These are phyloP conservation scores for Phyllotreta striolata DNA, from an alignment of 2,888 invertebrate genomes.

Conservation along the genomic window DNA sequence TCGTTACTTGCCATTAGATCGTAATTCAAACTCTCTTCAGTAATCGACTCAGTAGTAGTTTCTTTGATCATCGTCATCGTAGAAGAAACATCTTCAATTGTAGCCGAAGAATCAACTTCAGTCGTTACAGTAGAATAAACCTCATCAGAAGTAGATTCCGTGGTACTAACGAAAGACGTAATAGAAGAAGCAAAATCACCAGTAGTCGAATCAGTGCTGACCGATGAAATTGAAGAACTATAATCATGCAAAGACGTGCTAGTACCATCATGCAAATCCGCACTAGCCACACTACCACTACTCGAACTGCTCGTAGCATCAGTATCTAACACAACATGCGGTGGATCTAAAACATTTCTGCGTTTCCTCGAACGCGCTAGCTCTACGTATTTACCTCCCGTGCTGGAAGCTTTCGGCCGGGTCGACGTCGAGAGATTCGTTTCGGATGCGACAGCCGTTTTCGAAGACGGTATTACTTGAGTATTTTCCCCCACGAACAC, in stretches of 20 bases:
- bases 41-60: background rate
- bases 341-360: conserved; percentile 66
- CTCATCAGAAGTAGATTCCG: background rate
- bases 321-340: conserved; percentile 57
- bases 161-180: conserved; percentile 37
- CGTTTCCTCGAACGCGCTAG: conserved; percentile 70
- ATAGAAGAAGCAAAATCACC: conserved; percentile 45
- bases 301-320: conserved; percentile 44
- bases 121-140: conserved; percentile 1
- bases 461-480: conserved; percentile 73
- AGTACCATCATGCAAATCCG: conserved; percentile 53
- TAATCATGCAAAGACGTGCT: conserved; percentile 56
- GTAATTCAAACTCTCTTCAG: conserved; percentile 20
- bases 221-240: conserved; percentile 46
- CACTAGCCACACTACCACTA: conserved; percentile 49
- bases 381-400: conserved; percentile 63
- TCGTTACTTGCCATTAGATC: conserved; percentile 19
- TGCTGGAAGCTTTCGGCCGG: conserved; percentile 68
- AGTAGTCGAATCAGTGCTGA: conserved; percentile 45
- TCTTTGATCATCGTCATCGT: background rate
- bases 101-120: conserved; percentile 10
- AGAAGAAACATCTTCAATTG: conserved; percentile 3
- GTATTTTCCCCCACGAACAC: conserved; percentile 83
- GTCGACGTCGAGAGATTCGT: conserved; percentile 75
- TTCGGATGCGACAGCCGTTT: conserved; percentile 69